phyloP scores from a whole-genome alignment of 2,888 invertebrate species.

The Scrobipalpa atriplicella region DNA sequence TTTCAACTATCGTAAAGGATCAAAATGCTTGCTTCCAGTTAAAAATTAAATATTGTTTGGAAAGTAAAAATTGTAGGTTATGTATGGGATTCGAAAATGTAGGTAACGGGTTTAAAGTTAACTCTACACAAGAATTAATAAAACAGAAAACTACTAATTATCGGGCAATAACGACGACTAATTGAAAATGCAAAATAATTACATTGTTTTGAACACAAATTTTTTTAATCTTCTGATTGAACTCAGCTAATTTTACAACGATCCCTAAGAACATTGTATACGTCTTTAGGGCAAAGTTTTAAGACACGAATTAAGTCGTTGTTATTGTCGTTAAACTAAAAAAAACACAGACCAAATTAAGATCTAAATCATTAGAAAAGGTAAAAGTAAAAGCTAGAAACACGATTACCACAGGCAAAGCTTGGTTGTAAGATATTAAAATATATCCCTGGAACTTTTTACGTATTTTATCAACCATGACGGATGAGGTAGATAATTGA shows the following conservation, averaged over 20 bases:
- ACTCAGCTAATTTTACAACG: too few relatives aligned
- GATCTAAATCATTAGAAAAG: not conserved
- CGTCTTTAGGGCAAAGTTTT: not conserved
- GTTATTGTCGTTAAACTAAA: not conserved
- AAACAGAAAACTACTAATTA: not conserved
- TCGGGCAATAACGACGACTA: not conserved
- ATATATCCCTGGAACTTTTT: not conserved
- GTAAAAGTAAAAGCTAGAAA: not conserved
- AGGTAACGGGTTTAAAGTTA: not conserved
- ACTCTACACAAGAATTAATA: not conserved
- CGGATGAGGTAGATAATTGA: too few relatives aligned
- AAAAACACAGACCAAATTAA: not conserved
- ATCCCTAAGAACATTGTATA: too few relatives aligned
- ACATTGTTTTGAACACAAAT: not conserved
- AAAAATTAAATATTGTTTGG: not conserved
- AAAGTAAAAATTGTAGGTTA: slow-evolving; percentile 8
- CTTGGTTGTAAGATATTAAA: not conserved
- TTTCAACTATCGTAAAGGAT: not conserved
- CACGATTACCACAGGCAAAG: not conserved
- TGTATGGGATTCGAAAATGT: not conserved
- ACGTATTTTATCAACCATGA: too few relatives aligned
- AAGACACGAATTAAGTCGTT: not conserved
- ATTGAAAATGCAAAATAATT: not conserved
- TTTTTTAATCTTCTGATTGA: too few relatives aligned
- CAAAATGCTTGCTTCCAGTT: not conserved